Evolutionary conservation across 2,113 vertebrate species (phyloP), one percentile per base, ranked within the genome.

Genomic region (Nothocercus nigrocapillus): DNA sequence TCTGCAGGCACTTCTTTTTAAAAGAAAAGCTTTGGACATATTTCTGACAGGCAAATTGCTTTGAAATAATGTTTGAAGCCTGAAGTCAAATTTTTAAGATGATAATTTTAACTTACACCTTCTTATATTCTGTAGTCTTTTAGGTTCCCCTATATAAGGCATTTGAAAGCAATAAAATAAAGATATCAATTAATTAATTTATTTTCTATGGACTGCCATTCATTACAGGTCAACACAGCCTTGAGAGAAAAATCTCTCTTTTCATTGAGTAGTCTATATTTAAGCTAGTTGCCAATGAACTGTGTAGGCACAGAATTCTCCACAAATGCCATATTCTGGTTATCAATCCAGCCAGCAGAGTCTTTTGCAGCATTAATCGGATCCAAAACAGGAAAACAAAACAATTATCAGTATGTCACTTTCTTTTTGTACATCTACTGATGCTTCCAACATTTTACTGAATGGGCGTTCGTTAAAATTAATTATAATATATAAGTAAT

Each of bases 41-140:
- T 97, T 94, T 96, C 88, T 94, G 97, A 97, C 94, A 96, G 78
- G 83, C 86, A 98, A 98, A 98, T 97, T 97, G 93, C 95, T 96
- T 97, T 95, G 89, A 96, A 97, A 97, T 97, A 86, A 96, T 89
- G 92, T 85, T 95, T 95, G 90, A 98, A 97, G 75, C 96, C 67
- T 21, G 13, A 83, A 89, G 94, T 94, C 92, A 95, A 93, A 96
- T 88, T 94, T 96, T 80, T 85, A 66, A 96, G 89, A 83, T 83
- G 1, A 81, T 84, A 76, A 80, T 91, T 93, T 93, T 83, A 93
- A 90, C 16, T 84, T 85, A 49, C 34, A 62, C 54, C 56, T 62
- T 81, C 81, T 24, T 70, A 85, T 94, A 72, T 28, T 34, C 22
- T n/a, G 19, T 4, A 92, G 32, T 38, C 13, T 58, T 74, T 85